Base-by-base conservation (phyloP, 23 tunicate genomes). In the Clavelina lepadiformis region DNA sequence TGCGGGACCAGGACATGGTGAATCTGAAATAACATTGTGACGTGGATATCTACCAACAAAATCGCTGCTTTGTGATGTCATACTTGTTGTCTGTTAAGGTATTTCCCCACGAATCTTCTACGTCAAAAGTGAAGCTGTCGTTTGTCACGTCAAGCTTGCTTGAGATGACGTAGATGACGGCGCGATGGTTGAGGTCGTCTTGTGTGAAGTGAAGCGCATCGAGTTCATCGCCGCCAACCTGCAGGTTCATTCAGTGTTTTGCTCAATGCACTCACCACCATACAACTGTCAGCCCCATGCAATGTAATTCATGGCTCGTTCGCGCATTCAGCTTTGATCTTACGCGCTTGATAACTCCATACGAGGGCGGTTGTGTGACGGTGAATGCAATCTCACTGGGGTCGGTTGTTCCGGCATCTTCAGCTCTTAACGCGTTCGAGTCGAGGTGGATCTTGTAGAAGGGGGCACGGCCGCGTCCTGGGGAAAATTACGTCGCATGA, bases 31-130 rank as follows among this genome's bases (percentile, higher is more conserved):
- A 54, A 54, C 19, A 54, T 15, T 20, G 8, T 13, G 20, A 54
- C 8, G 7, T 13, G 8, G 61, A 13, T 11, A 25, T 28, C 51
- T 25, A 29, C 51, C 13, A 7, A 28, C 20, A 28, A 31, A 15
- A 29, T 13, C 26, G 29, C n/a, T 31, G 29, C 20, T 31, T 29
- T 7, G 51, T 41, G 15, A 53, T n/a, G 20, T 27, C 47, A 5
- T 56, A 89, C 97, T 71, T 75, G 23, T 75, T 51, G n/a, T 46
- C 83, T 8, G 36, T 34, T 20, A 69, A 36, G 31, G 61, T 32
- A 52, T 89, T 89, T 46, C 83, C 87, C 89, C 89, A 89, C 23
- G 81, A 73, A 58, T 89, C 97, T 71, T 89, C 76, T 0, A 89
- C 79, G 27, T 70, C 77, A 51, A 89, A 89, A 26, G 32, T 37